Base-by-base conservation (phyloP, 2,888 invertebrate species). In the Microdon myrmicae region DNA sequence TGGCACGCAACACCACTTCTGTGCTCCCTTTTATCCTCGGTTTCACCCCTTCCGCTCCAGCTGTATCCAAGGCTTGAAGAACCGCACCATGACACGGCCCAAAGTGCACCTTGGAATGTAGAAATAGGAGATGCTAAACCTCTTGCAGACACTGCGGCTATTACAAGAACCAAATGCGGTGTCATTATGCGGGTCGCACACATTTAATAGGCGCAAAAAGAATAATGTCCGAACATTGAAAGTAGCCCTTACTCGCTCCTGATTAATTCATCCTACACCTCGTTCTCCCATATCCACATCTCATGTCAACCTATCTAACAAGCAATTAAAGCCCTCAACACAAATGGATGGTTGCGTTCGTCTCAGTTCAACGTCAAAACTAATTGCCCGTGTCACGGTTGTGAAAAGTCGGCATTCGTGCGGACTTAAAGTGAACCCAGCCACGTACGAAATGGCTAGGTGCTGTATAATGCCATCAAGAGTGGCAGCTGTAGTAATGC, bases 1-100 rank as follows among this genome's bases (percentile, higher is more conserved):
- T 70, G 68, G 69, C 76, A 77, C 75, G 77, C 76, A 74, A 76
- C 71, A 66, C 58, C 67, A 51, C 51, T 45, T 51, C 44, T 56
- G 37, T 43, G 8, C 12, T 14, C 48, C 31, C 9, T 23, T 23
- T 22, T 23, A 7, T n/a, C n/a, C n/a, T n/a, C n/a, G n/a, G n/a
- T n/a, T n/a, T n/a, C n/a, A n/a, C n/a, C n/a, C n/a, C n/a, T n/a
- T n/a, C n/a, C n/a, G n/a, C n/a, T n/a, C n/a, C n/a, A n/a, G n/a
- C n/a, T n/a, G n/a, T n/a, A n/a, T n/a, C n/a, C n/a, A n/a, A n/a
- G n/a, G n/a, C n/a, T n/a, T n/a, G n/a, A n/a, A n/a, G n/a, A n/a
- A n/a, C n/a, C n/a, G n/a, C n/a, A n/a, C n/a, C n/a, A n/a, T n/a
- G n/a, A n/a, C n/a, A n/a, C n/a, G n/a, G n/a, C n/a, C n/a, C n/a